Base-by-base conservation (phyloP, 1,140 invertebrate species). In the Aricia agestis region DNA sequence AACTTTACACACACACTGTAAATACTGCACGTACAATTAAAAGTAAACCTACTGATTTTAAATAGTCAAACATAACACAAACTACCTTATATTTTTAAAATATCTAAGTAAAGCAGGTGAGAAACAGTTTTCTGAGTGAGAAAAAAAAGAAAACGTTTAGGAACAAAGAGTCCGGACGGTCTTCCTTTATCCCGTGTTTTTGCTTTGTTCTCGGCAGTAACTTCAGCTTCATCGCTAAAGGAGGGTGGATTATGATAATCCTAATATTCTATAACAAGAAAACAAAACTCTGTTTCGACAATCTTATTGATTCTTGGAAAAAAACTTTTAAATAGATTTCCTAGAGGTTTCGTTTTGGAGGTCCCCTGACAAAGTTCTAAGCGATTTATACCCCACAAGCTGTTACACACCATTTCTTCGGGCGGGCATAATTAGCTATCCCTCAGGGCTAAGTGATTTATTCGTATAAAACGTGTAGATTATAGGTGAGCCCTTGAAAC, bases 351-450 rank as follows among this genome's bases (percentile, higher is more conserved):
- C 9, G 13, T 52, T 52, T 10, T 52, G 45, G 45, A 18, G 59
- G 10, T 63, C 59, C 18, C 19, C 25, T 25, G 19, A 63, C 18
- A 63, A 63, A 63, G 59, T 19, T 63, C 9, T 63, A 19, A 7
- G n/a, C 59, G 67, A 72, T 72, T 72, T 72, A 63, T 67, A 63
- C 70, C 65, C 18, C 25, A 17, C 70, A 72, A 72, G 70, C 70
- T 72, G 70, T 67, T 67, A 58, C 70, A 57, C 25, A 17, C 31
- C 25, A 36, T 36, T n/a, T 63, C 6, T 69, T 69, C 36, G 17
- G 31, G 6, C 31, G 15, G n/a, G 15, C 13, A 69, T 67, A 17
- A 36, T 52, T 68, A 68, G 42, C 18, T 68, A 68, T 19, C 65
- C 65, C 41, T 57, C 45, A 66, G 11, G 57, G 66, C 41, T 68